Percentiles rank a stretch among this genome's conserved stretches.
Conservation (phyloP, 2,113 vertebrate genomes). For the Melanocharis versteri region DNA sequence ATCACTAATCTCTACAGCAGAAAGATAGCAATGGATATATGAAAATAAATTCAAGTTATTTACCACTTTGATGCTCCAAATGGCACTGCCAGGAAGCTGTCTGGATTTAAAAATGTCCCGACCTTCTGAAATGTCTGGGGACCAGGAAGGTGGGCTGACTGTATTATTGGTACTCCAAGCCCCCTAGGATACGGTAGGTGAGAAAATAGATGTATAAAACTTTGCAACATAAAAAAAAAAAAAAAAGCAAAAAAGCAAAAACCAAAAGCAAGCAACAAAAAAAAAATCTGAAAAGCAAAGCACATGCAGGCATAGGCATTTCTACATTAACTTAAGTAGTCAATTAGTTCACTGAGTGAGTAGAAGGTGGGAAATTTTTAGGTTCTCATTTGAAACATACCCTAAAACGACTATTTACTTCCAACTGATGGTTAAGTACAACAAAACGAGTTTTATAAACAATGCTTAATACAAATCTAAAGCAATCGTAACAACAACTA, state of each 20-base stretch:
- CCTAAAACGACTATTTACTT: background rate
- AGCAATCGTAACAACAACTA: background rate
- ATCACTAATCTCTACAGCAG: constrained; percentile 54
- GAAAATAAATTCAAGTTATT: constrained; percentile 85
- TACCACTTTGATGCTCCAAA: constrained; percentile 99
- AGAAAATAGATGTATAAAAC: constrained; percentile 93
- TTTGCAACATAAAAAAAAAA: constrained; percentile 80
- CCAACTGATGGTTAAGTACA: background rate
- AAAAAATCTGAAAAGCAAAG: constrained; percentile 75
- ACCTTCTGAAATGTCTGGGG: constrained; percentile 89
- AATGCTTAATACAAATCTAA: constrained; percentile 10
- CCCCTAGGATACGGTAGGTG: constrained; percentile 85
- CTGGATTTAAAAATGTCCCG: constrained; percentile 90
- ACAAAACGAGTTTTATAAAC: background rate
- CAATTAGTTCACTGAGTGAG: constrained; percentile 55
- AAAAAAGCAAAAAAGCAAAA: background rate
- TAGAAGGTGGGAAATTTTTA: constrained; percentile 22
- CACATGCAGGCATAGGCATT: constrained; percentile 73
- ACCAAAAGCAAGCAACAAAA: constrained; percentile 81
- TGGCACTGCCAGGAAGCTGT: constrained; percentile 83
- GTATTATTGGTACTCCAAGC: constrained; percentile 91
- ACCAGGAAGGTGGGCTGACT: constrained; percentile 91
- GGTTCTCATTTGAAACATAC: background rate
- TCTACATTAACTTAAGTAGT: constrained; percentile 38
- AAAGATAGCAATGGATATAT: constrained; percentile 68